A percentile compares a stretch with the other conserved stretches of the same genome.
These are phyloP conservation scores for Stegodyphus dumicola DNA, from an alignment of 1,140 invertebrate species.

Conservation along the genomic window DNA sequence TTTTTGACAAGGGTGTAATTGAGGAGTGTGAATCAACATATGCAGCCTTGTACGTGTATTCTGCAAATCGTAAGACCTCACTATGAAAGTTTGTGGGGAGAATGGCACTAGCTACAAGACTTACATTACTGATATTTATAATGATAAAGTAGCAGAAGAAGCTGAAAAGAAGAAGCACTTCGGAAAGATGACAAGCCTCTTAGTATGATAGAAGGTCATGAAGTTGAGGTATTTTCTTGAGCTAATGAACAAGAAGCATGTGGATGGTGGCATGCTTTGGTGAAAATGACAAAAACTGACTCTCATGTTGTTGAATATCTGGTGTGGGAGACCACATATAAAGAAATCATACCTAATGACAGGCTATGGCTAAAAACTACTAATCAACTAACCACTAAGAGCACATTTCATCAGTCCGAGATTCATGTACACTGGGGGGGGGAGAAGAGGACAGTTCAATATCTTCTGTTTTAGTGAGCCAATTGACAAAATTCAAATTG, in stretches of 20 bases:
- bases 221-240: conserved; percentile 88
- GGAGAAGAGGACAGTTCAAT: no score
- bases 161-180: conserved; percentile 68
- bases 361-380: conserved; percentile 71
- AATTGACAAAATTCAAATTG: no score
- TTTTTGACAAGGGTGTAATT: no score
- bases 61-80: no score
- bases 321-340: conserved; percentile 88
- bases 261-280: conserved; percentile 91
- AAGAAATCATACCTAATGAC: conserved; percentile 90
- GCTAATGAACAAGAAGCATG: conserved; percentile 87
- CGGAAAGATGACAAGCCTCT: conserved; percentile 73
- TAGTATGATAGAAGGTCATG: conserved; percentile 83
- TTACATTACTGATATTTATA: no score
- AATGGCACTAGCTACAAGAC: no score
- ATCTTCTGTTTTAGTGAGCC: no score
- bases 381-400: conserved; percentile 70
- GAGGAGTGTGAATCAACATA: no score
- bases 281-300: conserved; percentile 75
- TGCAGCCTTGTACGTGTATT: no score
- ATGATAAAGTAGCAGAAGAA: no score
- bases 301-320: conserved; percentile 92
- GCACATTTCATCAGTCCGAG: conserved; percentile 92
- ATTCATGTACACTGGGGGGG: no score
- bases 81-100: no score